These are phyloP conservation scores for Phacellophora camtschatica DNA, from an alignment of 30 jellyfish, hydroid and myxozoan species.

Conservation along the genomic window DNA sequence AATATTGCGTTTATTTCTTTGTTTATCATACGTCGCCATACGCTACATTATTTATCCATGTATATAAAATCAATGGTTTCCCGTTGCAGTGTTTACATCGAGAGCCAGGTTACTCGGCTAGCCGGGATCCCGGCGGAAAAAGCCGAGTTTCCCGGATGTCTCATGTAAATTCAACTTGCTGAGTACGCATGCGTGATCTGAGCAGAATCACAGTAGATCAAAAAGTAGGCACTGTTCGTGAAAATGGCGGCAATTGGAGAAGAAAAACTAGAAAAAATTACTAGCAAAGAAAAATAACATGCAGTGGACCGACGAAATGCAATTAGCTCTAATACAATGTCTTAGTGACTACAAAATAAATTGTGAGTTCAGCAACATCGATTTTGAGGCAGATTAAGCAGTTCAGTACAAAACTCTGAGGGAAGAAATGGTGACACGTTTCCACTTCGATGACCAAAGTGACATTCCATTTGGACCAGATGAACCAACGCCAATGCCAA, in stretches of 20 bases:
- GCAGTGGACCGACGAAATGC: constrained; percentile 5
- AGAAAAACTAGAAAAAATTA: neutral
- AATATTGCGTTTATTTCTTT: too few species aligned
- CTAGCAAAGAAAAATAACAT: neutral
- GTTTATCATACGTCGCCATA: too few species aligned
- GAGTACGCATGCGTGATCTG: neutral
- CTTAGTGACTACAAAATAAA: neutral
- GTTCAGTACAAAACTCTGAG: neutral
- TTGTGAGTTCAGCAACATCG: neutral
- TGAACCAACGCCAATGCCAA: neutral
- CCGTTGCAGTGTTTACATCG: too few species aligned
- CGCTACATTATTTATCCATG: too few species aligned
- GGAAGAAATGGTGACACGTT: neutral
- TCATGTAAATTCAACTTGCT: neutral
- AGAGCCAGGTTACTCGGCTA: constrained; percentile 2
- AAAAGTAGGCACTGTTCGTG: neutral
- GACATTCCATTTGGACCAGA: neutral
- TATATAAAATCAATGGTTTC: neutral
- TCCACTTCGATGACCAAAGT: neutral
- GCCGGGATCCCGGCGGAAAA: constrained; percentile 41
- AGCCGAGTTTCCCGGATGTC: constrained; percentile 15
- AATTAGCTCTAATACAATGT: neutral
- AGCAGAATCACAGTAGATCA: neutral
- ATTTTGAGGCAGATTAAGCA: neutral
- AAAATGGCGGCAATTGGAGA: neutral